Conservation (phyloP, 2,888 invertebrate species). For the Molanna angustata region DNA sequence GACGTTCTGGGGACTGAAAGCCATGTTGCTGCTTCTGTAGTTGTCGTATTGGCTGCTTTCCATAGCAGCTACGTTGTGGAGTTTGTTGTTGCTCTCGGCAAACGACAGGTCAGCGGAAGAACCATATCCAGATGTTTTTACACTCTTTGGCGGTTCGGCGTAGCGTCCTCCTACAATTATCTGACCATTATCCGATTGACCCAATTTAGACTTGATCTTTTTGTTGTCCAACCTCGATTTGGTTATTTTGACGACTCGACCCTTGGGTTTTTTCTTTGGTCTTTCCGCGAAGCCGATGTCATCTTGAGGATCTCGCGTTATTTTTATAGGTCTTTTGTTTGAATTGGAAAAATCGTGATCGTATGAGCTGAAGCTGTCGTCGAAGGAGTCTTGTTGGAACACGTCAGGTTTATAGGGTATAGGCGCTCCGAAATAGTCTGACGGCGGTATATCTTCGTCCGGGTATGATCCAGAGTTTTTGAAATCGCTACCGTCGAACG, state of each 20-base stretch:
- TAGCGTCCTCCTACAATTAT: constrained; percentile 34
- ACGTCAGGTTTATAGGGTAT: constrained; percentile 17
- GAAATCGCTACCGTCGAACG: constrained; percentile 29
- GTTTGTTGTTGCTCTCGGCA: background rate
- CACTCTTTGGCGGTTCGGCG: constrained; percentile 35
- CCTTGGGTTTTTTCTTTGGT: constrained; percentile 24
- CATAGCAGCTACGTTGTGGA: constrained; percentile 10
- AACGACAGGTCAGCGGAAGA: constrained; percentile 3
- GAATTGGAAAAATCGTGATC: constrained; percentile 14
- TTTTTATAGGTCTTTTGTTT: constrained; percentile 26
- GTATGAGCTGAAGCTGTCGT: constrained; percentile 17
- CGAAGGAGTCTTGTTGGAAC: constrained; percentile 10
- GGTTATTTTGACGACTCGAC: constrained; percentile 9
- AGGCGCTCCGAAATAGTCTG: constrained; percentile 30
- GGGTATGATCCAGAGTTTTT: constrained; percentile 26
- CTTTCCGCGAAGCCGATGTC: constrained; percentile 15
- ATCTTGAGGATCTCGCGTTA: constrained; percentile 14
- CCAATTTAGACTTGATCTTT: constrained; percentile 8
- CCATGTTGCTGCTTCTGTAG: constrained; percentile 32
- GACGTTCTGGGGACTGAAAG: constrained; percentile 31
- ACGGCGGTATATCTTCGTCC: constrained; percentile 22
- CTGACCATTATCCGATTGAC: background rate
- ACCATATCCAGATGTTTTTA: constrained; percentile 10
- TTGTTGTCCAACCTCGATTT: constrained; percentile 14
- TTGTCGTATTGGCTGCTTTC: constrained; percentile 26